Percentiles rank a stretch among this genome's conserved stretches.
These are phyloP conservation scores for Acanthosepion lycidas DNA, from an alignment of 2,888 invertebrate genomes.

Conservation along the genomic window DNA sequence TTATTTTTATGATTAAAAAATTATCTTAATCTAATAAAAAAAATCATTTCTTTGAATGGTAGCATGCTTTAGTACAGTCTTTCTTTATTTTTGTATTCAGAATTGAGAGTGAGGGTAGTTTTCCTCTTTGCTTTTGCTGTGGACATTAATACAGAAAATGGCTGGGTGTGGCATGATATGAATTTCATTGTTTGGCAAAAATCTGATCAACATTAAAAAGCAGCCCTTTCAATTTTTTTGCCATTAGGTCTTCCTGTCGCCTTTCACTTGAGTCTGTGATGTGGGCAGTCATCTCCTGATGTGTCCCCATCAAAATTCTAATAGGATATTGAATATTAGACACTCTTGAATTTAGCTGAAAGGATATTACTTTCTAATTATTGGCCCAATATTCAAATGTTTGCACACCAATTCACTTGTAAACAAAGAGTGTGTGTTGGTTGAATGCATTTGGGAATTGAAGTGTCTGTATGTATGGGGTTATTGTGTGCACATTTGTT, in stretches of 20 bases:
- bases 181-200: slow-evolving; percentile 22
- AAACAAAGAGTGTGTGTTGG: neutral
- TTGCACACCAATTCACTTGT: neutral
- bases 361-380: slow-evolving; percentile 3
- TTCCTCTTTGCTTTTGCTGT: neutral
- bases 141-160: slow-evolving; percentile 20
- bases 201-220: slow-evolving; percentile 22
- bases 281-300: slow-evolving; percentile 33
- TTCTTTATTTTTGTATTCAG: neutral
- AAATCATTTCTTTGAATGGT: neutral
- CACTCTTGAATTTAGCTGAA: slow-evolving; percentile 2
- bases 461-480: neutral
- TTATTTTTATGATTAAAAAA: slow-evolving; percentile 14
- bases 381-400: neutral
- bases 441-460: neutral
- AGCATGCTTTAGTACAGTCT: neutral
- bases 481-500: neutral
- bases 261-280: slow-evolving; percentile 13
- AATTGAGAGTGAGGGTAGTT: neutral
- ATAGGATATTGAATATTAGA: slow-evolving; percentile 4
- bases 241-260: neutral
- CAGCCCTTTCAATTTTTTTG: neutral
- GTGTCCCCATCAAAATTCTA: neutral
- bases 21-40: neutral
- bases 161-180: slow-evolving; percentile 22